A percentile compares a stretch with the other conserved stretches of the same genome.
phyloP scores from a whole-genome alignment of 2,888 invertebrate species.

The Rhorus exstirpatorius region DNA sequence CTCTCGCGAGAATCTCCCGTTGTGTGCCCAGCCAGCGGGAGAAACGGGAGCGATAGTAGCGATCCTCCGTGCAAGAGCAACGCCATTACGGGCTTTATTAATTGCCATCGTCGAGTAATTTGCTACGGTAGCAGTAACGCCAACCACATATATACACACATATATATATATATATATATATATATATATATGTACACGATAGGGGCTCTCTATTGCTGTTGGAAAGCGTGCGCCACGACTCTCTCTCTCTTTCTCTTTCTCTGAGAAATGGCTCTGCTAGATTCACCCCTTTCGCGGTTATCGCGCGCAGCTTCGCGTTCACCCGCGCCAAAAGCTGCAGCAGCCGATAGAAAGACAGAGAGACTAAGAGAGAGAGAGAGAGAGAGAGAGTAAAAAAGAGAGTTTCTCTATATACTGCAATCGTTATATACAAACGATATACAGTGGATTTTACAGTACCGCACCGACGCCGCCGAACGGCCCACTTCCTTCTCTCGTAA shows the following conservation, averaged over 20 bases:
- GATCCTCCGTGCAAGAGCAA: conserved; percentile 75
- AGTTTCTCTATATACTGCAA: conserved; percentile 46
- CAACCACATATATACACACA: conserved; percentile 29
- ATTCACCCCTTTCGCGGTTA: conserved; percentile 68
- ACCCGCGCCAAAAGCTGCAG: conserved; percentile 55
- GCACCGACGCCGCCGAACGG: conserved; percentile 64
- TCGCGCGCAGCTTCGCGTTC: conserved; percentile 65
- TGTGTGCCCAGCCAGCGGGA: conserved; percentile 72
- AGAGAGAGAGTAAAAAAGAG: conserved; percentile 13
- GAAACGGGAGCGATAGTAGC: conserved; percentile 78
- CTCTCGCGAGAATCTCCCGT: conserved; percentile 33
- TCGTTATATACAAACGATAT: conserved; percentile 40
- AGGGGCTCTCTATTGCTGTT: conserved; percentile 41
- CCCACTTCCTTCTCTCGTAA: conserved; percentile 70
- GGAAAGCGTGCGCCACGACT: conserved; percentile 47
- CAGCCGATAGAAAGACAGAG: conserved; percentile 35
- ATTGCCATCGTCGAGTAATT: conserved; percentile 85
- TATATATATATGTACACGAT: conserved; percentile 19
- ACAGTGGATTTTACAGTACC: conserved; percentile 60
- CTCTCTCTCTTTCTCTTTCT: conserved; percentile 35
- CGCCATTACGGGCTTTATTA: conserved; percentile 84
- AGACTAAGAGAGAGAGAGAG: conserved; percentile 15
- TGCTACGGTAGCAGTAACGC: conserved; percentile 75
- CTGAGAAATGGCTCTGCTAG: conserved; percentile 68
- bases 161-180: conserved; percentile 26